Evolutionary conservation across 2,797 vertebrate species (phyloP).

Genomic region (Euphonia xanthogaster): DNA sequence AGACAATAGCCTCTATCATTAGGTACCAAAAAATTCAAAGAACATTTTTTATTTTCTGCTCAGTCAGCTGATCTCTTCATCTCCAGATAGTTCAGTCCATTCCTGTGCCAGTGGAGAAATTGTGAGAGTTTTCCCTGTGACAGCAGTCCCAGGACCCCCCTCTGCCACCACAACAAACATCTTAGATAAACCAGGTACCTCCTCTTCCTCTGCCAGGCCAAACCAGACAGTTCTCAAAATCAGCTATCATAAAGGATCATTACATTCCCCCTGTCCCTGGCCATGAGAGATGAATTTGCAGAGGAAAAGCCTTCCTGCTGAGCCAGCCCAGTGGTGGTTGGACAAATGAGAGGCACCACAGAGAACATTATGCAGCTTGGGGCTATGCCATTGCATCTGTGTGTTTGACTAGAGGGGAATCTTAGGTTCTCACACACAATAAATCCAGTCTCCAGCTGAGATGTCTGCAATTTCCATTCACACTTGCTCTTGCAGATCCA

Average conservation of each 20-base stretch:
- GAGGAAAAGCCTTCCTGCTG: neutral
- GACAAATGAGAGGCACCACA: neutral
- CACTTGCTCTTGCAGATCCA: neutral
- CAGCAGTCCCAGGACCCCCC: neutral
- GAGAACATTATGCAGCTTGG: neutral
- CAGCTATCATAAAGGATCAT: neutral
- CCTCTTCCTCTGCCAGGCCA: neutral
- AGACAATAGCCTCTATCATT: neutral
- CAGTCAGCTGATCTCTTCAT: neutral
- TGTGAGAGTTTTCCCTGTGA: neutral
- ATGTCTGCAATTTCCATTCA: neutral
- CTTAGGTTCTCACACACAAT: neutral
- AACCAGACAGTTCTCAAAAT: neutral
- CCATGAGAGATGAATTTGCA: neutral
- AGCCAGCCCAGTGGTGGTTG: neutral
- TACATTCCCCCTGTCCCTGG: neutral
- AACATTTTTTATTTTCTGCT: neutral
- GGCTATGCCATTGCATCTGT: neutral
- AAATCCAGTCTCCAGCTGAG: neutral
- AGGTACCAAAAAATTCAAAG: neutral
- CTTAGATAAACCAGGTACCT: neutral
- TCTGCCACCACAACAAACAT: neutral
- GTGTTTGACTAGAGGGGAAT: neutral
- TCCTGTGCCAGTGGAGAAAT: neutral
- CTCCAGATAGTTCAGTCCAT: neutral